Base-by-base conservation (phyloP, 1,140 invertebrate species). In the Camponotus floridanus region DNA sequence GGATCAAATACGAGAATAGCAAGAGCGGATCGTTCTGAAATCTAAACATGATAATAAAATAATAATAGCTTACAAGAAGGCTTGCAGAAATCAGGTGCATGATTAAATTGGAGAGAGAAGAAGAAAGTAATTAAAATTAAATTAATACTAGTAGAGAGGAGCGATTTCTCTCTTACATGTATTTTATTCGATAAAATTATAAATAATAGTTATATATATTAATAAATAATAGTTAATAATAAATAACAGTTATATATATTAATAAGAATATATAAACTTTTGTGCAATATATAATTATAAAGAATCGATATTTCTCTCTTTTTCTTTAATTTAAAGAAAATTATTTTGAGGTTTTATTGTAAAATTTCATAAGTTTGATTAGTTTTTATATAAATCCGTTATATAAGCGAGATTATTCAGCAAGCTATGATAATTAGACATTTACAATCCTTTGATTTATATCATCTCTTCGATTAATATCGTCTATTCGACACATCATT, bases 381-480 rank as follows among this genome's bases (percentile, higher is more conserved):
- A 42, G 8, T 70, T 80, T 70, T n/a, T 15, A 15, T 31, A 15
- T 39, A 31, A 70, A 57, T 68, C 31, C 13, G n/a, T 79, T 33
- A 68, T 31, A 39, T 39, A 55, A 13, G n/a, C 33, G 48, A 36
- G 67, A 81, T 71, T 61, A 73, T 81, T 73, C 36, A 73, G 26
- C 51, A 11, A 0, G n/a, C 26, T 71, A 15, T 5, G 36, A 45
- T 74, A 83, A 73, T 36, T 74, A 74, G 39, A 61, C 55, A 73
- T 74, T 83, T 83, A 61, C 39, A 21, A 6, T 83, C 26, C 13
- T 74, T 42, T 80, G 57, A 61, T 83, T 83, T 83, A 61, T 83
- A 62, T 31, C 26, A 80, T 74, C 73, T 73, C 67, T 81, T 74
- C 8, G 68, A 74, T 45, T 7, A 21, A 74, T 21, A 36, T n/a